Evolutionary conservation across 2,113 vertebrate species (phyloP).

Genomic region (Telmatochromis sp.): DNA sequence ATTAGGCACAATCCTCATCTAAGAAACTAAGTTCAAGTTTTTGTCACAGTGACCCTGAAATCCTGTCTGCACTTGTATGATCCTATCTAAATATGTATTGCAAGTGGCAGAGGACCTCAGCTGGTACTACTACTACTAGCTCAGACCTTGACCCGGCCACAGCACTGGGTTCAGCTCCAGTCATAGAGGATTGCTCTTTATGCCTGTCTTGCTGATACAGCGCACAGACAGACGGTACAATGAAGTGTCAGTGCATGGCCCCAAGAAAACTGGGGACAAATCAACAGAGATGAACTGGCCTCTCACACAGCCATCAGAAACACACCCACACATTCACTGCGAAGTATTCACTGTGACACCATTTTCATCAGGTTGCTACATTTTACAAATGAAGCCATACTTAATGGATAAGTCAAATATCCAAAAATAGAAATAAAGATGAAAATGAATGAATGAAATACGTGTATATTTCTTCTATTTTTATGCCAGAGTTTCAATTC

Average conservation of each 20-base stretch:
- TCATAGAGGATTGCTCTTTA: conserved; percentile 52
- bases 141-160: conserved; percentile 46
- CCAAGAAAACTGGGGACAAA: conserved; percentile 10
- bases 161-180: conserved; percentile 16
- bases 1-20: neutral
- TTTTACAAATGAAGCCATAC: neutral
- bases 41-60: neutral
- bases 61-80: neutral
- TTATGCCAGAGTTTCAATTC: neutral
- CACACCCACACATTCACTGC: neutral
- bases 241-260: conserved; percentile 21
- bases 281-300: neutral
- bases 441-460: neutral
- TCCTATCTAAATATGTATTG: neutral
- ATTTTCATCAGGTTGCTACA: neutral
- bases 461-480: neutral
- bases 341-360: neutral
- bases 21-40: neutral
- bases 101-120: conserved; percentile 50
- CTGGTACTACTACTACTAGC: conserved; percentile 43
- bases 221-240: neutral
- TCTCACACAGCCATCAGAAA: neutral
- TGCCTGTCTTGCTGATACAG: conserved; percentile 44
- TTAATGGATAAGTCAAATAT: neutral
- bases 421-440: neutral